Evolutionary conservation across 2,888 invertebrate species (phyloP).

Genomic region (Ormyrus labotus): DNA sequence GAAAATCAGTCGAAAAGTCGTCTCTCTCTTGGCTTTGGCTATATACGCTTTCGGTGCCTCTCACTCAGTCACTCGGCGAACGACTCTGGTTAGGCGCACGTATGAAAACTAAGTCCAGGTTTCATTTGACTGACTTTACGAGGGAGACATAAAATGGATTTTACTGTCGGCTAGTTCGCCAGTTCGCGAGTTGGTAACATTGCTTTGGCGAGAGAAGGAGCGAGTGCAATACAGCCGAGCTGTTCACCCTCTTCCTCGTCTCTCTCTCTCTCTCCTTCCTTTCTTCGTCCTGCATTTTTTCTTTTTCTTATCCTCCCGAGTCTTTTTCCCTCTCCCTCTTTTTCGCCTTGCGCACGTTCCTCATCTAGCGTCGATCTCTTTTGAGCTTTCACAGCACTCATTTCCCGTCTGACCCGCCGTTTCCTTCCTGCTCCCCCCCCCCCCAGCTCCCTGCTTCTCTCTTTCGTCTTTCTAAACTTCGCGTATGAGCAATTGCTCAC

Average conservation of each 20-base stretch:
- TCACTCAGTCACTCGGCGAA: conserved; percentile 29
- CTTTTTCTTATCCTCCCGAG: conserved; percentile 16
- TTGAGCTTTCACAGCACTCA: conserved; percentile 42
- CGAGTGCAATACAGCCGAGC: conserved; percentile 35
- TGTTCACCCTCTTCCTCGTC: conserved; percentile 34
- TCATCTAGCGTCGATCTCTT: conserved; percentile 57
- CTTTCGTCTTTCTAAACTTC: conserved; percentile 62
- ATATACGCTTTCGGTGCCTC: conserved; percentile 35
- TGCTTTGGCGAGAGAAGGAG: conserved; percentile 67
- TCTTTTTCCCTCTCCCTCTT: background rate
- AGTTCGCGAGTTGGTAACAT: conserved; percentile 74
- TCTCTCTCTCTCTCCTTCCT: conserved; percentile 37
- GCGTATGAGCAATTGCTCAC: conserved; percentile 64
- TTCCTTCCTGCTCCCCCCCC: conserved; percentile 36
- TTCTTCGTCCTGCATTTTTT: background rate
- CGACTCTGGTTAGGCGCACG: conserved; percentile 65
- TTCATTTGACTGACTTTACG: conserved; percentile 75
- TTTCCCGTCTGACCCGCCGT: conserved; percentile 36
- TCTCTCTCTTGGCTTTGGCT: background rate
- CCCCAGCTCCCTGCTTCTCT: conserved; percentile 18
- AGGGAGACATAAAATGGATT: conserved; percentile 74
- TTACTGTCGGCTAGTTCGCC: conserved; percentile 75
- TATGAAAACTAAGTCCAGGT: conserved; percentile 75
- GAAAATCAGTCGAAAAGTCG: conserved; percentile 47
- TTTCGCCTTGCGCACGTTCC: conserved; percentile 45